These are phyloP conservation scores for Rostratula benghalensis DNA, from an alignment of 2,113 vertebrate genomes.

Conservation along the genomic window DNA sequence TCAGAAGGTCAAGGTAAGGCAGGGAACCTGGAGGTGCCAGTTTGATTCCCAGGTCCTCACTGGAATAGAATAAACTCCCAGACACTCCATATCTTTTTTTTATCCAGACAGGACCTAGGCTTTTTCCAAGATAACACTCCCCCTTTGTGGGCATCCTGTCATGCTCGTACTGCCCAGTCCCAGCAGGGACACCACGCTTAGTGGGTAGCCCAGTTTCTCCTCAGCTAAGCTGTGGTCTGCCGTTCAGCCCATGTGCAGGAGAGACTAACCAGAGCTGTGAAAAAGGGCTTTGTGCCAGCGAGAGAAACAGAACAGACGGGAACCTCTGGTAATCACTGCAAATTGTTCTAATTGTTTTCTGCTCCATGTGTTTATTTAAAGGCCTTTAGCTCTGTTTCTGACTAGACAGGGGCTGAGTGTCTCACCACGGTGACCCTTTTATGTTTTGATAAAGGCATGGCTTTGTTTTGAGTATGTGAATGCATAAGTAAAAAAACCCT, in stretches of 20 bases:
- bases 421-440: neutral
- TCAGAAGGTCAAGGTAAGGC: neutral
- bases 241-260: neutral
- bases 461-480: neutral
- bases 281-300: neutral
- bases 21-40: neutral
- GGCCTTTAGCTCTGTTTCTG: conserved; percentile 12
- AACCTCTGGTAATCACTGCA: conserved; percentile 26
- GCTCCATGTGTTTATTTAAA: conserved; percentile 18
- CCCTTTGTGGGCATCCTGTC: neutral
- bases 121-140: neutral
- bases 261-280: neutral
- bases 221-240: neutral
- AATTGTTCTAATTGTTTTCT: conserved; percentile 49
- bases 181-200: neutral
- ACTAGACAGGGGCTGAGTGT: neutral
- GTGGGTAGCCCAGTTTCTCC: neutral
- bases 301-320: conserved; percentile 24
- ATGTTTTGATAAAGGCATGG: neutral
- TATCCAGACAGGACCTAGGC: neutral
- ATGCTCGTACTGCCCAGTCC: too few relatives aligned
- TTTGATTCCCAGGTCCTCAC: neutral
- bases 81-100: neutral
- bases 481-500: neutral
- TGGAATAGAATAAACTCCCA: neutral